A percentile compares a stretch with the other conserved stretches of the same genome.
Conservation (phyloP, 2,888 invertebrate genomes). For the Axea sp. region DNA sequence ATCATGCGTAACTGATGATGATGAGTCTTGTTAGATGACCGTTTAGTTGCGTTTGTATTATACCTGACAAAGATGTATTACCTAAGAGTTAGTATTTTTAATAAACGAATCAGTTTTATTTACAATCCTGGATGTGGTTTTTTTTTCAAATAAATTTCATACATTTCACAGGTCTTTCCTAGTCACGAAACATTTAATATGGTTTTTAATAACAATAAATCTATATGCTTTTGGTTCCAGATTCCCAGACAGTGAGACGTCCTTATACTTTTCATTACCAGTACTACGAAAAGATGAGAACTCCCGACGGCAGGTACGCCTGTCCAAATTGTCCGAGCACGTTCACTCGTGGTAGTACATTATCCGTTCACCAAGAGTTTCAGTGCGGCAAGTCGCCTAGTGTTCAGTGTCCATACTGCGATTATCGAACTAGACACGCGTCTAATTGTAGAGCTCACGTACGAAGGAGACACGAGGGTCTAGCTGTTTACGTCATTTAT, state of each 20-base stretch:
- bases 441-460: too few relatives aligned
- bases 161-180: too few relatives aligned
- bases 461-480: too few relatives aligned
- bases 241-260: neutral
- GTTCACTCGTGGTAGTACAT: neutral
- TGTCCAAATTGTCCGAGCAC: neutral
- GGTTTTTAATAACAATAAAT: neutral
- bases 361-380: conserved; percentile 71
- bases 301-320: neutral
- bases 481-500: too few relatives aligned
- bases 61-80: conserved; percentile 17
- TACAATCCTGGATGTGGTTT: neutral
- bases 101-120: conserved; percentile 25
- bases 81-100: conserved; percentile 28
- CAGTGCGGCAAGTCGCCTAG: conserved; percentile 76
- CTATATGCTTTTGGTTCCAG: conserved; percentile 2
- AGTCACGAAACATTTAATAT: too few relatives aligned
- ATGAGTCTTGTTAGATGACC: conserved; percentile 3
- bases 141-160: neutral
- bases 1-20: neutral
- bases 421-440: too few relatives aligned
- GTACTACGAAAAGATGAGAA: too few relatives aligned
- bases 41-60: conserved; percentile 6
- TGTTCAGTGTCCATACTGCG: conserved; percentile 76
- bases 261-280: too few relatives aligned